A percentile compares a stretch with the other conserved stretches of the same genome.
Conservation (phyloP, 1,140 invertebrate species). For the Frieseomelitta varia region DNA sequence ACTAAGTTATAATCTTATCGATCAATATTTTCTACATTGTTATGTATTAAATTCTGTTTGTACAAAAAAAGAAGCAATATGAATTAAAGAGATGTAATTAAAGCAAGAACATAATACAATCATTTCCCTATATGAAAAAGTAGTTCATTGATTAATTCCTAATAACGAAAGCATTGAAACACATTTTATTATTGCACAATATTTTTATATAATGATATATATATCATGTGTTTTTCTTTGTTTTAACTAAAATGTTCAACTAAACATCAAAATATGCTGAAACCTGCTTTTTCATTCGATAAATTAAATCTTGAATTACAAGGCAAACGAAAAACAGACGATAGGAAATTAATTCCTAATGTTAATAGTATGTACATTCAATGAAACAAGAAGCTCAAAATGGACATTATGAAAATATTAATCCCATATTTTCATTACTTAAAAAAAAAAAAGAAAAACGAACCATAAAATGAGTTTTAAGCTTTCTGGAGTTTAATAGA, state of each 20-base stretch:
- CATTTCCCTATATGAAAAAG: conserved; percentile 31
- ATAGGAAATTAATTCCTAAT: conserved; percentile 62
- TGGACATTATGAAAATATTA: conserved; percentile 49
- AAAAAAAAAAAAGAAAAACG: conserved; percentile 6
- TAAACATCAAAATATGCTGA: conserved; percentile 36
- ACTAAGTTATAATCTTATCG: conserved; percentile 66
- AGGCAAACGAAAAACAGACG: conserved; percentile 3
- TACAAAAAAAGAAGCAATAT: conserved; percentile 60
- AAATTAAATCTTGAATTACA: conserved; percentile 35
- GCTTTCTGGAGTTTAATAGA: conserved; percentile 15
- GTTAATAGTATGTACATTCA: conserved; percentile 69
- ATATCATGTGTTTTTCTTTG: too few species aligned
- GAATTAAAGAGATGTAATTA: conserved; percentile 52
- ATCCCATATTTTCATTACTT: conserved; percentile 30
- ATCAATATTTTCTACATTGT: conserved; percentile 66
- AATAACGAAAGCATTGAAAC: conserved; percentile 52
- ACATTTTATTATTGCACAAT: conserved; percentile 63
- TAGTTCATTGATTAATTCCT: conserved; percentile 24
- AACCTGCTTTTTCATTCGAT: conserved; percentile 42
- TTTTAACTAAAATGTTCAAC: conserved; percentile 39
- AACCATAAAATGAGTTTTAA: conserved; percentile 36
- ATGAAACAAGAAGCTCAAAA: conserved; percentile 63
- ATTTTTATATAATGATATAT: conserved; percentile 25
- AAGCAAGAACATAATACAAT: conserved; percentile 49
- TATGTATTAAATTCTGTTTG: conserved; percentile 63